phyloP scores from a whole-genome alignment of 2,888 invertebrate genomes.

The Gibbula magus region DNA sequence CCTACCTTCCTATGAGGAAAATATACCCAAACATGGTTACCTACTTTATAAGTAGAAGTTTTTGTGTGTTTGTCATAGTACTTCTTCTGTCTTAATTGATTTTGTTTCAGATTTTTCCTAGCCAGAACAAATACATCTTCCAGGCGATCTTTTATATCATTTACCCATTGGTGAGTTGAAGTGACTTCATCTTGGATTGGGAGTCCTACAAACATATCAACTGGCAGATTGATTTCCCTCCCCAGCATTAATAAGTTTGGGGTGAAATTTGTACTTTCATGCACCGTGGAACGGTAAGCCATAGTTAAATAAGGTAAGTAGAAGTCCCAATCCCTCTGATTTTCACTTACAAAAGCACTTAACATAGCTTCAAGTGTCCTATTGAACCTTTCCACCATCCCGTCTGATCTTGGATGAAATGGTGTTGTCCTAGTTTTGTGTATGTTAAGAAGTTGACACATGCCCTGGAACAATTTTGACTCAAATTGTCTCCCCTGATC shows the following conservation, averaged over 20 bases:
- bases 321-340: slow-evolving; percentile 45
- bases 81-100: too few relatives aligned
- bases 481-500: slow-evolving; percentile 51
- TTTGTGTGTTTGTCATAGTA: too few relatives aligned
- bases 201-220: slow-evolving; percentile 41
- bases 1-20: too few relatives aligned
- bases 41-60: too few relatives aligned
- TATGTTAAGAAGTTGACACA: slow-evolving; percentile 41
- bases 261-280: slow-evolving; percentile 37
- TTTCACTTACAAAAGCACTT: slow-evolving; percentile 25
- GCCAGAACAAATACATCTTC: too few relatives aligned
- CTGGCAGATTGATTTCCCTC: slow-evolving; percentile 37
- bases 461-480: slow-evolving; percentile 34
- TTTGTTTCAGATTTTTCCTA: too few relatives aligned
- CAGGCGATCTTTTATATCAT: too few relatives aligned
- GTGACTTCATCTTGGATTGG: background rate
- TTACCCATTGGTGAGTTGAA: too few relatives aligned
- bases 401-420: slow-evolving; percentile 42
- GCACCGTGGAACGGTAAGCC: slow-evolving; percentile 40
- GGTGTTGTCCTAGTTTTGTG: slow-evolving; percentile 46
- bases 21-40: too few relatives aligned
- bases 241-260: slow-evolving; percentile 43
- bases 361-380: slow-evolving; percentile 40
- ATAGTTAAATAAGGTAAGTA: slow-evolving; percentile 39
- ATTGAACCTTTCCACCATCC: slow-evolving; percentile 44